Base-by-base conservation (phyloP, 2,888 invertebrate genomes). In the Plemyria rubiginata region DNA sequence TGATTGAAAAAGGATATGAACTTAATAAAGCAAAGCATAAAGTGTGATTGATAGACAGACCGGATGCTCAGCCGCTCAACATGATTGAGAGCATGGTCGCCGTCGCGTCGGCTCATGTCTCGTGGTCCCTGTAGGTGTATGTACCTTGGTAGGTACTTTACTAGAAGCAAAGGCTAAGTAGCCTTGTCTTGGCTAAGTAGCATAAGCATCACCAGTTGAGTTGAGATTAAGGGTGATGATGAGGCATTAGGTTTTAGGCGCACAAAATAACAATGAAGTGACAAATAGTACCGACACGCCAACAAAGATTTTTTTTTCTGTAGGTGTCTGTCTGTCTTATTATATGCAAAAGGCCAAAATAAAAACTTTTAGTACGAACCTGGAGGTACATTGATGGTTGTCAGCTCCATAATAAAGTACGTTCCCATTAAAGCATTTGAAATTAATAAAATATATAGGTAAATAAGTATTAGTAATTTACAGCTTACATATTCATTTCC, bases 31-130 rank as follows among this genome's bases (percentile, higher is more conserved):
- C 78, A 75, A 73, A 66, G 73, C 70, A 74, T 77, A 15, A 83
- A 84, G 81, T 82, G 80, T 79, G 84, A 85, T 78, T 82, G 85
- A 82, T 81, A 76, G 77, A 46, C 22, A 75, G 77, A 65, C 79
- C 78, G 80, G 80, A 77, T 75, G 78, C 70, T 68, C 59, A 51
- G 71, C 62, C 65, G 68, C 65, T 68, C 64, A 67, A 71, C 71
- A 52, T 78, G 74, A 74, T 75, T 63, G 75, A 80, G 79, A 69
- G 70, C 72, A 63, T 48, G 43, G 46, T n/a, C n/a, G 56, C 40
- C 45, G 55, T 38, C 52, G 15, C 11, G 32, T 32, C 32, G 32
- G 32, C 8, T 38, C 11, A 11, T 38, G 36, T 11, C 36, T 32
- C 49, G 41, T 46, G 8, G 29, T 15, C 9, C 16, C n/a, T n/a